phyloP scores from a whole-genome alignment of 2,888 invertebrate genomes.

The Agrotis puta region DNA sequence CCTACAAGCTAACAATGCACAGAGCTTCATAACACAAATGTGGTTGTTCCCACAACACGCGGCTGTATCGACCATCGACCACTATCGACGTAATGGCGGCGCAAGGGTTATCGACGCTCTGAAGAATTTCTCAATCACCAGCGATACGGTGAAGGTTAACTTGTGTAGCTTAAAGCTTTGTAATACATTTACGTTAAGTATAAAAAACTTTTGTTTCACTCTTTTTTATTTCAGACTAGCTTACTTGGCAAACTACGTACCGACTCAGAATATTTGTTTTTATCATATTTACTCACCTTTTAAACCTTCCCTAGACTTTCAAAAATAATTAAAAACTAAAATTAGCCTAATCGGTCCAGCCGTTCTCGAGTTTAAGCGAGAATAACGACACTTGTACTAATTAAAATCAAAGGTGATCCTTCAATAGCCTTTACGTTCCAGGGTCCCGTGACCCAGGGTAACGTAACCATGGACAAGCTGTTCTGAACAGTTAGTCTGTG shows the following conservation, averaged over 20 bases:
- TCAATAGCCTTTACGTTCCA: too few species aligned
- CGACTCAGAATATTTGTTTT: not conserved
- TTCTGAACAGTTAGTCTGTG: not conserved
- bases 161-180: not conserved
- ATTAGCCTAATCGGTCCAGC: too few species aligned
- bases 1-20: not conserved
- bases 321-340: too few species aligned
- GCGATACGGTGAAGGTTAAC: not conserved
- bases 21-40: slow-evolving; percentile 30
- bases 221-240: too few species aligned
- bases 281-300: too few species aligned
- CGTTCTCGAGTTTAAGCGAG: too few species aligned
- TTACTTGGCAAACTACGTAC: too few species aligned
- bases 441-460: too few species aligned
- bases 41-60: slow-evolving; percentile 5
- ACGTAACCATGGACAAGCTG: not conserved
- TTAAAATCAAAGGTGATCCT: too few species aligned
- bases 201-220: too few species aligned
- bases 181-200: not conserved
- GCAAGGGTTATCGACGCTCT: not conserved
- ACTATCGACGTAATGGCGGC: not conserved
- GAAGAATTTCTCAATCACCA: slow-evolving; percentile 34
- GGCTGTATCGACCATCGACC: slow-evolving; percentile 5
- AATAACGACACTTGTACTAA: too few species aligned
- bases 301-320: too few species aligned